These are phyloP conservation scores for Loxodonta africana DNA, from an alignment of 2,113 vertebrate species.

Conservation along the genomic window DNA sequence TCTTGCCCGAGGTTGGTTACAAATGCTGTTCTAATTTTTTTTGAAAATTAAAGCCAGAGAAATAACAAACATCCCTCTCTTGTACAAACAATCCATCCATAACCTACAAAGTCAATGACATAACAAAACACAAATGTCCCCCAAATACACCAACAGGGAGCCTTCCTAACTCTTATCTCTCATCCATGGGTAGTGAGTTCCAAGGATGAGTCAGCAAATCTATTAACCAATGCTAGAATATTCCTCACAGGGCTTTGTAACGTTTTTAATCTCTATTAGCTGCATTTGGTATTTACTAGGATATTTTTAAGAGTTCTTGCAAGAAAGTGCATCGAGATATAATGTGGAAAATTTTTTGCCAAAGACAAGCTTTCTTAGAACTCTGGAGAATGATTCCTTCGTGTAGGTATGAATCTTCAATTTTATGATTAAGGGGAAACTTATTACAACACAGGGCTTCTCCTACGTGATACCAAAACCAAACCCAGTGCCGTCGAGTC, in stretches of 20 bases:
- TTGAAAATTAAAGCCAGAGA: conserved; percentile 70
- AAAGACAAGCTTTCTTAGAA: conserved; percentile 43
- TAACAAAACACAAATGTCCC: conserved; percentile 61
- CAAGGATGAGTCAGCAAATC: conserved; percentile 44
- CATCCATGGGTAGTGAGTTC: background rate
- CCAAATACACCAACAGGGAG: conserved; percentile 4
- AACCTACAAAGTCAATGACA: conserved; percentile 25
- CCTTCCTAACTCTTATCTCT: conserved; percentile 19
- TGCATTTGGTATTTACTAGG: conserved; percentile 58
- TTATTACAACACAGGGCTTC: background rate
- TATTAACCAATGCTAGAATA: conserved; percentile 60
- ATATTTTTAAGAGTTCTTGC: conserved; percentile 55
- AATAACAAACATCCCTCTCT: conserved; percentile 66
- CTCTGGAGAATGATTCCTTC: background rate
- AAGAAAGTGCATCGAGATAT: conserved; percentile 67
- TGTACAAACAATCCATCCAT: conserved; percentile 39
- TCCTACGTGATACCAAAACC: background rate
- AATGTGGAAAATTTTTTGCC: conserved; percentile 67
- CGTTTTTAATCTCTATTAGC: conserved; percentile 55
- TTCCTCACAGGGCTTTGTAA: conserved; percentile 24
- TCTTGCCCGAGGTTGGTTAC: conserved; percentile 66
- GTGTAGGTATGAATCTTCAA: background rate
- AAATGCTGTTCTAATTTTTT: conserved; percentile 59
- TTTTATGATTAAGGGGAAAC: background rate
- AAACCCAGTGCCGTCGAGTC: no score